Evolutionary conservation across 1,140 invertebrate genomes (phyloP).

Genomic region (Planococcus citri): DNA sequence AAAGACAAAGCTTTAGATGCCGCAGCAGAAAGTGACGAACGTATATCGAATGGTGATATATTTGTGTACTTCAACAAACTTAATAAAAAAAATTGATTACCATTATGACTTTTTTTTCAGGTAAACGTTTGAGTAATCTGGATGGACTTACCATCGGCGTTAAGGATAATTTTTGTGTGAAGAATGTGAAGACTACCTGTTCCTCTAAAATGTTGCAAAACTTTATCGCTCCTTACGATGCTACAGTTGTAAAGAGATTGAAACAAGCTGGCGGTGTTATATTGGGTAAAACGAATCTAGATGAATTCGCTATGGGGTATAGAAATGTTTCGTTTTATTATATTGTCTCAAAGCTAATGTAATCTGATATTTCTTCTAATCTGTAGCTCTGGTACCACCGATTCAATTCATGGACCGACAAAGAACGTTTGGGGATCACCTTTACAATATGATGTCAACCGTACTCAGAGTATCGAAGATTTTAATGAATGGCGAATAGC

Average conservation of each 20-base stretch:
- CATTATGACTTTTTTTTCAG: conserved; percentile 24
- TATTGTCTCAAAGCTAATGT: too few relatives aligned
- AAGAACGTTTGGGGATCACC: conserved; percentile 73
- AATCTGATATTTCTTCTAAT: too few relatives aligned
- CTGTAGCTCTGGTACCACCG: conserved; percentile 63
- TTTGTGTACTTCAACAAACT: not conserved
- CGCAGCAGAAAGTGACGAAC: not conserved
- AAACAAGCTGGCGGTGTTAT: conserved; percentile 62
- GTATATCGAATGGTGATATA: not conserved
- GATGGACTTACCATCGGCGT: conserved; percentile 79
- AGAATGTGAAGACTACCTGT: conserved; percentile 70
- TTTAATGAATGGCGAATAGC: conserved; percentile 51
- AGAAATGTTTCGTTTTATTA: too few relatives aligned
- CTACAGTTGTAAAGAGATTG: conserved; percentile 75
- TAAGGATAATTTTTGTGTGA: conserved; percentile 91
- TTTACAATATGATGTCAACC: conserved; percentile 27
- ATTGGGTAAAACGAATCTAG: conserved; percentile 93
- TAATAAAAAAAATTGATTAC: too few relatives aligned
- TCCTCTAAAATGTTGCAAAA: conserved; percentile 82
- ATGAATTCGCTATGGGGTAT: conserved; percentile 97
- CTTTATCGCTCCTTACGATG: conserved; percentile 80
- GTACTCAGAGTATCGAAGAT: not conserved
- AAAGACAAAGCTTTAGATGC: not conserved
- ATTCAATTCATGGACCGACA: conserved; percentile 79
- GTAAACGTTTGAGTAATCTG: conserved; percentile 38